Conservation (phyloP, 2,113 vertebrate genomes). For the Rissa tridactyla region DNA sequence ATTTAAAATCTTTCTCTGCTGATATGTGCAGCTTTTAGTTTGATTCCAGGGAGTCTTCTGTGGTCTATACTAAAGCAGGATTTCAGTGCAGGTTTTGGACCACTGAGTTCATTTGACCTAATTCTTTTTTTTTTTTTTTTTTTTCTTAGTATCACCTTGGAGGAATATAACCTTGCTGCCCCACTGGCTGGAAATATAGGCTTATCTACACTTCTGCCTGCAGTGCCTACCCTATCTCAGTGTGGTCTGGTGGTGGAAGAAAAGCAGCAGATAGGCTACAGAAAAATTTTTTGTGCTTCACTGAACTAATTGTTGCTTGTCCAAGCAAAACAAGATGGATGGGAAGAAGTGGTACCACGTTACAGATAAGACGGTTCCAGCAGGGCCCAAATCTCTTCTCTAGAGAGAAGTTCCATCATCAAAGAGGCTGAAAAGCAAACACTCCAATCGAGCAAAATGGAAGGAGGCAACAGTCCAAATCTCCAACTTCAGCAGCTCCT, state of each 20-base stretch:
- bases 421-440: background rate
- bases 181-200: background rate
- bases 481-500: conserved; percentile 69
- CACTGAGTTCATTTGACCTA: background rate
- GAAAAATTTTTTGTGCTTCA: background rate
- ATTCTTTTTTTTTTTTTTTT: background rate
- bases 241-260: background rate
- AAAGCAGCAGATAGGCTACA: background rate
- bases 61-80: background rate
- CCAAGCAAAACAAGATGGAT: background rate
- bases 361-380: background rate
- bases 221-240: background rate
- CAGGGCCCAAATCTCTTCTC: background rate
- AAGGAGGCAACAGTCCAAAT: conserved; percentile 13
- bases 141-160: background rate
- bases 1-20: background rate
- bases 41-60: background rate
- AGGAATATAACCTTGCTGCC: background rate
- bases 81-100: background rate
- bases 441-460: conserved; percentile 57
- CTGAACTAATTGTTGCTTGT: background rate
- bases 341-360: background rate
- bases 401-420: background rate
- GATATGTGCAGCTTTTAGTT: background rate
- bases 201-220: background rate